Evolutionary conservation across 2,797 vertebrate species (phyloP), one percentile per base, ranked within the genome.

Genomic region (Emydoidea blandingii): DNA sequence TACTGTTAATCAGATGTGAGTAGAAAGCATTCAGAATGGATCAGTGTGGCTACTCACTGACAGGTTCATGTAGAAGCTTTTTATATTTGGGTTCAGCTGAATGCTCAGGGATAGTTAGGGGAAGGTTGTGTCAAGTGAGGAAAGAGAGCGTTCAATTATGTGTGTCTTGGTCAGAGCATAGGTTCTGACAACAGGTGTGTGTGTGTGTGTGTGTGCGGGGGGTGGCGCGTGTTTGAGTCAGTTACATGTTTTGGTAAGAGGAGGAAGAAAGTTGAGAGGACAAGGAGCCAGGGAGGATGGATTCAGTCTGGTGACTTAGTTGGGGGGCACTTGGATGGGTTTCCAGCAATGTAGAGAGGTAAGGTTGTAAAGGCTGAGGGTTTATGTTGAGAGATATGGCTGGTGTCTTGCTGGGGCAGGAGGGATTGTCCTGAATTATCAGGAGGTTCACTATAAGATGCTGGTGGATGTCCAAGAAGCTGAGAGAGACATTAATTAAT

Each of bases 401-500:
- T 87, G 79, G 27, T 54, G 54, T 50, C 41, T 85, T 89, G 23
- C 54, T 52, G 88, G 54, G 78, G 80, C 21, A 19, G 21, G 2
- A 91, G n/a, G 27, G 34, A 50, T 56, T 88, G 50, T 65, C 37
- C 86, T 56, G 47, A 84, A 41, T 18, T 78, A 57, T 47, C 78
- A 91, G 50, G 81, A 92, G 87, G 54, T 44, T 68, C 31, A 27
- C 34, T 37, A 65, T 90, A 87, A 50, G 52, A 44, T 49, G 44
- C 11, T 72, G 44, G 4, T 85, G 53, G 56, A 79, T 81, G n/a
- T 85, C 65, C 86, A 95, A 52, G 95, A 94, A 92, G 54, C 34
- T 91, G 59, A 85, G 44, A 31, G 89, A 91, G 56, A 87, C 8
- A 15, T 82, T 76, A 83, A 94, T 88, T 62, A 83, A 94, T 88